These are phyloP conservation scores for Scaptomyza caliginosa DNA, from an alignment of 2,888 invertebrate genomes.

Conservation along the genomic window DNA sequence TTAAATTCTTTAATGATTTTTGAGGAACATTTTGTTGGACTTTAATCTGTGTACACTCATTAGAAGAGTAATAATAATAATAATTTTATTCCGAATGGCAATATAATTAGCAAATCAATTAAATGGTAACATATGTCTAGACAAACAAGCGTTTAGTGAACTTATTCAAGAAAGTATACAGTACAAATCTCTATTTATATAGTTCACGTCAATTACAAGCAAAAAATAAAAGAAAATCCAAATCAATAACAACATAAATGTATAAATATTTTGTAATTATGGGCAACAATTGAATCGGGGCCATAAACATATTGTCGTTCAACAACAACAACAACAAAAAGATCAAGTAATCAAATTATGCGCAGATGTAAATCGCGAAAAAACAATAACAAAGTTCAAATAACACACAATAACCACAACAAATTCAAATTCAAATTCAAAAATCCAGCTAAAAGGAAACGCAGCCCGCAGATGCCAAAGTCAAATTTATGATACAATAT, in stretches of 20 bases:
- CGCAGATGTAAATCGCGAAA: slow-evolving; percentile 37
- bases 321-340: slow-evolving; percentile 18
- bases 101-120: neutral
- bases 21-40: no score
- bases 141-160: slow-evolving; percentile 1
- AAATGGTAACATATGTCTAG: neutral
- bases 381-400: slow-evolving; percentile 17
- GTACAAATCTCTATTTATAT: slow-evolving; percentile 18
- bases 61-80: no score
- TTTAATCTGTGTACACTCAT: no score
- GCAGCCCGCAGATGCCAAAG: slow-evolving; percentile 57
- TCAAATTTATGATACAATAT: slow-evolving; percentile 51
- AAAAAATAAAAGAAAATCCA: neutral
- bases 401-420: slow-evolving; percentile 12
- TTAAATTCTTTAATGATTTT: no score
- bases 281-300: slow-evolving; percentile 39
- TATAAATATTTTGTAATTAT: slow-evolving; percentile 16
- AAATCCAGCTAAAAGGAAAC: slow-evolving; percentile 45
- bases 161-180: neutral
- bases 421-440: slow-evolving; percentile 5
- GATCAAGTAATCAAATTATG: slow-evolving; percentile 62
- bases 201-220: slow-evolving; percentile 16
- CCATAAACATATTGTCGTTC: slow-evolving; percentile 51
- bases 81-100: neutral
- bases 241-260: neutral